Percentiles rank a stretch among this genome's conserved stretches.
phyloP scores from a whole-genome alignment of 2,113 vertebrate species.

The Willisornis vidua region DNA sequence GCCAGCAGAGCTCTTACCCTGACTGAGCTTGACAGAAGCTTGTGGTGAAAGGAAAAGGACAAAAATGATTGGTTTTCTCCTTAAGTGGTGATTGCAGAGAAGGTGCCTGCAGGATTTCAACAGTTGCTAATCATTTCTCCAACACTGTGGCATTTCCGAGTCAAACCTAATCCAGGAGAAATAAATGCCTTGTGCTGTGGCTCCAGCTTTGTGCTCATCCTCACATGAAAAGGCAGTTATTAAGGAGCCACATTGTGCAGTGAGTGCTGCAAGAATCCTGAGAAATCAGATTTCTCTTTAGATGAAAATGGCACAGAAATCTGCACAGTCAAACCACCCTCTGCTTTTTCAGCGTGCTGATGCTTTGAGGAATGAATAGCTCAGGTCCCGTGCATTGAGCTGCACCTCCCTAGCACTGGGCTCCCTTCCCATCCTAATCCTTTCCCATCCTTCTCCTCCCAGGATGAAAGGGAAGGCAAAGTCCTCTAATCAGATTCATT shows the following conservation, averaged over 20 bases:
- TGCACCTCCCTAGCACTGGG: neutral
- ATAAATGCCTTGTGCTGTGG: constrained; percentile 16
- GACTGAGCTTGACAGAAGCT: neutral
- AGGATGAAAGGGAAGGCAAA: neutral
- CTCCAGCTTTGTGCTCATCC: neutral
- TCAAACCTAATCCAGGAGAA: constrained; percentile 40
- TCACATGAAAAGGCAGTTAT: constrained; percentile 8
- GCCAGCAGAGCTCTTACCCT: neutral
- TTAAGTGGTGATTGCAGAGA: constrained; percentile 1
- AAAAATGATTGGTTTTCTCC: constrained; percentile 32
- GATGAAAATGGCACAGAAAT: neutral
- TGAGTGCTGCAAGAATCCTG: neutral
- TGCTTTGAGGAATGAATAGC: neutral
- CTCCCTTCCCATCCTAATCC: neutral
- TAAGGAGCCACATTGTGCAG: neutral
- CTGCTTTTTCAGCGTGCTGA: neutral
- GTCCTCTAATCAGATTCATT: neutral
- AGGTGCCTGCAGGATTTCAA: constrained; percentile 38
- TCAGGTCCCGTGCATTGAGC: neutral
- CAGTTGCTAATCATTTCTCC: constrained; percentile 47
- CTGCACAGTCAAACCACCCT: neutral
- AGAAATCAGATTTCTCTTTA: neutral
- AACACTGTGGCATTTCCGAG: constrained; percentile 34
- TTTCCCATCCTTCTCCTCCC: neutral
- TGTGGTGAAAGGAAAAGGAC: neutral